A percentile compares a stretch with the other conserved stretches of the same genome.
Evolutionary conservation across 2,888 invertebrate species (phyloP).

Genomic region (Cephus spinipes): DNA sequence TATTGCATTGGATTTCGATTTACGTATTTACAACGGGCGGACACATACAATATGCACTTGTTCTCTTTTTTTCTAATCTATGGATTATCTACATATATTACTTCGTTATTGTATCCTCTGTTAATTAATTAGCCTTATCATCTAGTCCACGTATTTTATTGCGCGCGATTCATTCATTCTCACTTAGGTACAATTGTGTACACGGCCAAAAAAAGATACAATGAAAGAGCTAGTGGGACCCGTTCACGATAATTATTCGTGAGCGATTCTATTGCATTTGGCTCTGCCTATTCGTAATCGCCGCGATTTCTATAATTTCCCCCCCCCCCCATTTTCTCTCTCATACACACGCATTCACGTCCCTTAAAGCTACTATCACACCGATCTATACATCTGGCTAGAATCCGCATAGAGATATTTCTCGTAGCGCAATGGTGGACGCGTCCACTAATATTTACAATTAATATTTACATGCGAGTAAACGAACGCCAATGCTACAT

Average conservation of each 20-base stretch:
- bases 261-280: not conserved
- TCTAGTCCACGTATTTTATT: conserved; percentile 19
- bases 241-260: not conserved
- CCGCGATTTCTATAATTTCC: conserved; percentile 4
- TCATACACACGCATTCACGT: conserved; percentile 14
- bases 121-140: conserved; percentile 29
- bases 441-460: conserved; percentile 16
- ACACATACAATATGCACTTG: conserved; percentile 61
- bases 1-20: conserved; percentile 62
- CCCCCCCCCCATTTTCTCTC: conserved; percentile 10
- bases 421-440: not conserved
- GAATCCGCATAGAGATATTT: conserved; percentile 44
- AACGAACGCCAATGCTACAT: not conserved
- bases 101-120: conserved; percentile 37
- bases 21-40: conserved; percentile 60
- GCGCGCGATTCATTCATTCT: not conserved
- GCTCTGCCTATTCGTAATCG: not conserved
- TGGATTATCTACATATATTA: conserved; percentile 61
- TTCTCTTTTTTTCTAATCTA: conserved; percentile 38
- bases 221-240: not conserved
- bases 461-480: conserved; percentile 18
- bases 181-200: not conserved
- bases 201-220: not conserved
- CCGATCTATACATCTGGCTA: conserved; percentile 64
- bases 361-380: conserved; percentile 65